phyloP scores from a whole-genome alignment of 2,797 vertebrate genomes.

The Euthynnus affinis region DNA sequence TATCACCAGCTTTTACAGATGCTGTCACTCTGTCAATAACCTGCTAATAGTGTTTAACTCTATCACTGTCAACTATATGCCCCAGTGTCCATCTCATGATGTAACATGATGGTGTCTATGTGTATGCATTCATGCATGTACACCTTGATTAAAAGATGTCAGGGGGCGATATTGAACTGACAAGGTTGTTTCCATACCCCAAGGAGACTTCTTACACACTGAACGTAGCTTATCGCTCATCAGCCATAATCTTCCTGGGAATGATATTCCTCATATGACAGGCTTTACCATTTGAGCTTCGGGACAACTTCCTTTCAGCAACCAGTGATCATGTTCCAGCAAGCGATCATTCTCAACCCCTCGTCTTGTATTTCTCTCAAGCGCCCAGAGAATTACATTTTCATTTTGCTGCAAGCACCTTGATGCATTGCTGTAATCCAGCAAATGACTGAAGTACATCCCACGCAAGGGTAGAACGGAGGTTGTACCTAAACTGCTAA shows the following conservation, averaged over 20 bases:
- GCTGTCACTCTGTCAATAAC: slow-evolving; percentile 36
- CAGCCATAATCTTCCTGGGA: slow-evolving; percentile 54
- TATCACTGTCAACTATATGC: slow-evolving; percentile 38
- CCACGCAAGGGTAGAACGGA: slow-evolving; percentile 45
- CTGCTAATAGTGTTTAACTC: slow-evolving; percentile 47
- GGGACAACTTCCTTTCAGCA: slow-evolving; percentile 54
- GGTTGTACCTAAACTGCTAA: slow-evolving; percentile 53
- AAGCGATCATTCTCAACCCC: slow-evolving; percentile 62
- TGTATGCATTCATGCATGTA: slow-evolving; percentile 41
- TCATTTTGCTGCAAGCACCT: slow-evolving; percentile 71
- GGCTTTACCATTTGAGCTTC: slow-evolving; percentile 56
- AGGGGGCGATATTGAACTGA: slow-evolving; percentile 35
- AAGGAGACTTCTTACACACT: slow-evolving; percentile 28
- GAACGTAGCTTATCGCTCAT: slow-evolving; percentile 44
- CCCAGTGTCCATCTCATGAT: slow-evolving; percentile 36
- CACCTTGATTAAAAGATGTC: slow-evolving; percentile 63
- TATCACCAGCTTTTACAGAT: slow-evolving; percentile 20
- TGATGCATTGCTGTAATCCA: slow-evolving; percentile 74
- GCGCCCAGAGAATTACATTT: slow-evolving; percentile 72
- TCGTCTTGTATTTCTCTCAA: slow-evolving; percentile 66
- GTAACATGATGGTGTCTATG: slow-evolving; percentile 40
- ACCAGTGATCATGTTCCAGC: slow-evolving; percentile 64
- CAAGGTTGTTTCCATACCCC: slow-evolving; percentile 37
- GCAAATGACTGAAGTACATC: slow-evolving; percentile 57
- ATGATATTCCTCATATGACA: slow-evolving; percentile 50